A percentile compares a stretch with the other conserved stretches of the same genome.
phyloP scores from a whole-genome alignment of 2,797 vertebrate species.

The Prionace glauca region DNA sequence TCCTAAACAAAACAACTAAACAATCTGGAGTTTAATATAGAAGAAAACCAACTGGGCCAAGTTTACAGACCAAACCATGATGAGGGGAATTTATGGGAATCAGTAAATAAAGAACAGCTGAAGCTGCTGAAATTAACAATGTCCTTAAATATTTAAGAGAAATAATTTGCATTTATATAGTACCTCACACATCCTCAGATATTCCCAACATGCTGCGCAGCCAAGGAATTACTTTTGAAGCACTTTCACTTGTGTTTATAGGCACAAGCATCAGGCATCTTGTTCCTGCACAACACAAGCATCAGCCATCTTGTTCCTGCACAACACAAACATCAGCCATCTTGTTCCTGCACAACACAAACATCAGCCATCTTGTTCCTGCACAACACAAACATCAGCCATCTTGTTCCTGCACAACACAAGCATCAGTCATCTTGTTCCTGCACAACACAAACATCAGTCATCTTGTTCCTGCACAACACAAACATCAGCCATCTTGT shows the following conservation, averaged over 20 bases:
- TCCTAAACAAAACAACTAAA: neutral
- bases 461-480: no score
- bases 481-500: no score
- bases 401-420: no score
- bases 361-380: no score
- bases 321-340: neutral
- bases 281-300: neutral
- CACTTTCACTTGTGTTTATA: neutral
- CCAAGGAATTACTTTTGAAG: neutral
- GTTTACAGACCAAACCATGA: neutral
- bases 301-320: neutral
- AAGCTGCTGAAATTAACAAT: neutral
- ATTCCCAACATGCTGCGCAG: neutral
- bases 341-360: no score
- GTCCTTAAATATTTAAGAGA: neutral
- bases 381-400: no score
- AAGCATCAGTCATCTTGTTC: no score
- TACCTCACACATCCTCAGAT: neutral
- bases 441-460: no score
- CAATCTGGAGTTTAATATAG: neutral
- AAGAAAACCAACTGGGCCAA: neutral
- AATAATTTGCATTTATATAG: neutral
- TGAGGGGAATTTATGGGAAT: neutral
- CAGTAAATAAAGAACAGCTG: neutral
- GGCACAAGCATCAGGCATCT: neutral